phyloP scores from a whole-genome alignment of 2,888 invertebrate genomes.

The Ctenicera cuprea region DNA sequence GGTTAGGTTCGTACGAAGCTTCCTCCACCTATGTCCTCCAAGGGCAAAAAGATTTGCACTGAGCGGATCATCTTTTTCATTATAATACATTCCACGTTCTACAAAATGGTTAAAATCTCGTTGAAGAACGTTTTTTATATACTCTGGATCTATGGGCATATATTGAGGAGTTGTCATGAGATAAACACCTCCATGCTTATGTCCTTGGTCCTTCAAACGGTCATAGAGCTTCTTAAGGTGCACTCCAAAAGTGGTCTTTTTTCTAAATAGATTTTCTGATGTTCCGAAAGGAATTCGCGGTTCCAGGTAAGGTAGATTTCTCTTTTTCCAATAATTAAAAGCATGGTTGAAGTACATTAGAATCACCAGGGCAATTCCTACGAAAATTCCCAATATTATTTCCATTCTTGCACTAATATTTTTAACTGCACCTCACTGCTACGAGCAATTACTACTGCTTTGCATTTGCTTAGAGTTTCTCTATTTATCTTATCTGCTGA shows the following conservation, averaged over 20 bases:
- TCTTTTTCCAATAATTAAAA: constrained; percentile 53
- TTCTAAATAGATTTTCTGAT: constrained; percentile 41
- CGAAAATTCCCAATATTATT: neutral
- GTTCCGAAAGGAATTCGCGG: constrained; percentile 61
- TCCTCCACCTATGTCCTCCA: constrained; percentile 76
- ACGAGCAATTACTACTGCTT: too few species aligned
- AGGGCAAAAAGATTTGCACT: constrained; percentile 75
- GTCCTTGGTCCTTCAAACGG: constrained; percentile 41
- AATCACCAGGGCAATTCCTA: neutral
- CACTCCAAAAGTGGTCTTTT: constrained; percentile 38
- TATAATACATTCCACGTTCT: constrained; percentile 72
- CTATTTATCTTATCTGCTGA: too few species aligned
- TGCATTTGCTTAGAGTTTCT: too few species aligned
- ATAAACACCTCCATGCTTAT: constrained; percentile 50
- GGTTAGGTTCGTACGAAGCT: constrained; percentile 76
- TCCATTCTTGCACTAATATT: too few species aligned
- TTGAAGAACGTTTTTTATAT: constrained; percentile 71
- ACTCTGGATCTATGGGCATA: constrained; percentile 51
- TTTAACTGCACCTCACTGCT: too few species aligned
- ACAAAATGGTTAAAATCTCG: constrained; percentile 77
- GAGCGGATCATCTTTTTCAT: constrained; percentile 73
- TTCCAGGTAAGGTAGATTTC: constrained; percentile 42
- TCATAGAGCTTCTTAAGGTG: constrained; percentile 39
- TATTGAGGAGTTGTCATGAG: constrained; percentile 36
- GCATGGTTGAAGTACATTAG: constrained; percentile 28